Evolutionary conservation across 1,140 invertebrate species (phyloP).

Genomic region (Panonychus citri): DNA sequence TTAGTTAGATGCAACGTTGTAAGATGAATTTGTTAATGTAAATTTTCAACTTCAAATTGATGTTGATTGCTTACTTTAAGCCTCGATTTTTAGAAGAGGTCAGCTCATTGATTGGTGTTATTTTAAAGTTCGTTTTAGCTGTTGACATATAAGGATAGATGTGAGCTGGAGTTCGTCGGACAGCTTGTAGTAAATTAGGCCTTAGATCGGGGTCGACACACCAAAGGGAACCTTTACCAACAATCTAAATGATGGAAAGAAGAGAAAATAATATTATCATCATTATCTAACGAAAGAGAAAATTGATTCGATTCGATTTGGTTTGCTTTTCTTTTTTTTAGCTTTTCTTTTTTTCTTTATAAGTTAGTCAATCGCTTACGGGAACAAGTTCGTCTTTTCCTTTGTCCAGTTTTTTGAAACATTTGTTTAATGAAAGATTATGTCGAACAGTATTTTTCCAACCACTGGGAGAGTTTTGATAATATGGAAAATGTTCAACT

Average conservation of each 20-base stretch:
- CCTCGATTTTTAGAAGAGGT: neutral
- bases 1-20: no score
- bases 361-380: neutral
- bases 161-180: conserved; percentile 57
- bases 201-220: conserved; percentile 72
- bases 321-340: neutral
- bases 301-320: neutral
- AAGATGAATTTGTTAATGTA: no score
- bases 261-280: neutral
- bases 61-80: neutral
- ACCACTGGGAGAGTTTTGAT: conserved; percentile 27
- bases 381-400: conserved; percentile 32
- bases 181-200: conserved; percentile 55
- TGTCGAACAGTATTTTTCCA: conserved; percentile 35
- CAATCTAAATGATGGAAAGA: conserved; percentile 32
- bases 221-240: conserved; percentile 83
- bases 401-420: conserved; percentile 31
- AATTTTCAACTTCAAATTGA: no score
- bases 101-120: neutral
- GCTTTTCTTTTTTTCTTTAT: no score
- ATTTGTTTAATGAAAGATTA: conserved; percentile 32
- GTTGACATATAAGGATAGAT: conserved; percentile 32
- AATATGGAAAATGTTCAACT: conserved; percentile 34
- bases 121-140: conserved; percentile 15
- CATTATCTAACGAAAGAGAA: conserved; percentile 20